Conservation (phyloP, 2,888 invertebrate genomes). For the Volucella inflata region DNA sequence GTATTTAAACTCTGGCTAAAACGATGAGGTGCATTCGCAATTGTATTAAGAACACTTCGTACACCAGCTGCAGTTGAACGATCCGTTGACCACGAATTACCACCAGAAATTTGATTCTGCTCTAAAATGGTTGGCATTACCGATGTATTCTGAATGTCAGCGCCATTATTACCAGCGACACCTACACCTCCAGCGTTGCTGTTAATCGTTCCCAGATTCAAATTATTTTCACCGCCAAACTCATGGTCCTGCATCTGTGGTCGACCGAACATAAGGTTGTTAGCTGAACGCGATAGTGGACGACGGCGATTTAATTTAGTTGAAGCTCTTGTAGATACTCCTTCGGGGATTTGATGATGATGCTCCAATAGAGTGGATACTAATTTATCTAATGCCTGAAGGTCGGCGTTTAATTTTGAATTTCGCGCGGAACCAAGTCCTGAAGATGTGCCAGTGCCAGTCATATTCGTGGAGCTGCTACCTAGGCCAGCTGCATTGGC, state of each 20-base stretch:
- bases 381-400: conserved; percentile 87
- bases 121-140: conserved; percentile 84
- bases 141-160: conserved; percentile 76
- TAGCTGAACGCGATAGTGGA: conserved; percentile 83
- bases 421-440: conserved; percentile 82
- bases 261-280: conserved; percentile 78
- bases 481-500: conserved; percentile 81
- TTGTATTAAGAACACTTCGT: conserved; percentile 81
- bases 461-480: conserved; percentile 34
- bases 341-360: conserved; percentile 62
- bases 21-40: conserved; percentile 79
- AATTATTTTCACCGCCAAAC: conserved; percentile 69
- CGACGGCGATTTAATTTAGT: conserved; percentile 82
- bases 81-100: conserved; percentile 79
- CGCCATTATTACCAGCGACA: conserved; percentile 49
- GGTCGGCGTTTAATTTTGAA: conserved; percentile 85
- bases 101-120: conserved; percentile 76
- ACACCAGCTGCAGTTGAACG: conserved; percentile 78
- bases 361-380: conserved; percentile 86
- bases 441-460: conserved; percentile 22
- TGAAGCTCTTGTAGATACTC: conserved; percentile 74
- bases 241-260: conserved; percentile 61
- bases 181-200: conserved; percentile 30
- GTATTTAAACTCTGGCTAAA: conserved; percentile 76
- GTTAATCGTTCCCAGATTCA: conserved; percentile 65